Base-by-base conservation (phyloP, 37 sponge, comb jelly and placozoan species). In the Theonella swinhoei region DNA sequence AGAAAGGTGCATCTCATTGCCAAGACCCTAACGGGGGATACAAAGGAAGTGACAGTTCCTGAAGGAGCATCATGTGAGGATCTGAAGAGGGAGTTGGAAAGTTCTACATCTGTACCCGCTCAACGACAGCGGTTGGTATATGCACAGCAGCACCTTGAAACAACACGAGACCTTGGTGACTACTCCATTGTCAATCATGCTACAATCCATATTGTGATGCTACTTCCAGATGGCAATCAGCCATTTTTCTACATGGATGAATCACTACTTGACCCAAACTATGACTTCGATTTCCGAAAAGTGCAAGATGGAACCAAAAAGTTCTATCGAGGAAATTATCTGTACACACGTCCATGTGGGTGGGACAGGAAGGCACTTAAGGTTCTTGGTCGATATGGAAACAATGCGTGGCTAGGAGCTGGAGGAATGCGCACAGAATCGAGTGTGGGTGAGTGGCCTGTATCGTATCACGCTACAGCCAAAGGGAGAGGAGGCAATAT, bases 281-380 rank as follows among this genome's bases (percentile, higher is more conserved):
- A 61, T 29, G 74, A 86, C 80, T 86, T 73, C 67, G 65, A 86
- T 42, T 86, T 86, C 65, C 70, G 79, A n/a, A 19, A 38, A 25
- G 58, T 29, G 4, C 5, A 7, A 0, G 87, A 86, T 39, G 73
- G 70, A 62, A 65, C 72, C 1, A 71, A 42, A 37, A 74, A 72
- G 65, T 86, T 70, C 42, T 58, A 62, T 54, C 80, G 87, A 7
- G 87, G 87, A 30, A 72, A 62, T 25, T 86, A 31, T 33, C 42
- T 59, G 8, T 86, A 86, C 36, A 23, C 42, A 8, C 80, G 87
- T 24, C 87, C 87, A 0, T 86, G 78, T 33, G 87, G 87, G 26
- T 86, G 87, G 87, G 32, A 54, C 4, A 47, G 87, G 41, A 69
- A 39, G 62, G 87, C 87, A 0, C 9, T 86, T 5, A 70, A 86